Base-by-base conservation (phyloP, 2,888 invertebrate genomes). In the Sthenelais limicola region DNA sequence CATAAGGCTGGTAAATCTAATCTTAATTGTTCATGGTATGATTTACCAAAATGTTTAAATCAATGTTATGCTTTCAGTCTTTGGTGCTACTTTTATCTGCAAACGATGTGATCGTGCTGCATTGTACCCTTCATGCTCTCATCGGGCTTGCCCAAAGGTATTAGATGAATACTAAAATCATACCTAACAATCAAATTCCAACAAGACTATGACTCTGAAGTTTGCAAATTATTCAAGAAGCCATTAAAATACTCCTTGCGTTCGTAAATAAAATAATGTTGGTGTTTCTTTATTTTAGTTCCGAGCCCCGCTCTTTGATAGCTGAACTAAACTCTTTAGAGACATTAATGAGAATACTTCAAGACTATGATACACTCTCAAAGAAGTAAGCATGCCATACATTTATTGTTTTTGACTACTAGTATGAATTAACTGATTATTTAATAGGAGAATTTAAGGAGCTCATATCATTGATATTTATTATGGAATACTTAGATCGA, bases 61-160 rank as follows among this genome's bases (percentile, higher is more conserved):
- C 43, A 43, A 9, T 9, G 43, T 9, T 9, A n/a, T 43, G 9
- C 24, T 32, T 52, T 3, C 56, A 69, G 71, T 51, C 80, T 3
- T 76, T 85, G 66, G 82, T 85, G 30, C 73, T 84, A 49, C 77
- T 87, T 71, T 79, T 86, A 67, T 80, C 82, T 18, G 84, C 85
- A 4, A 80, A 79, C 75, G 86, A 87, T 77, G 81, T 86, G 5
- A 78, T 85, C n/a, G 84, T 86, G 7, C 81, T 87, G 33, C 86
- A 87, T 75, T 87, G 86, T 70, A 82, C 84, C 28, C 77, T 87
- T 18, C 82, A 85, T 78, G 84, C 86, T 32, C 82, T 87, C n/a
- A 83, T 84, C 35, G 82, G 83, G 71, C 80, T 87, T 32, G 84
- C 84, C 72, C 84, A 87, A 73, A 85, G 86, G 87, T 86, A 77